Base-by-base conservation (phyloP, 2,888 invertebrate species). In the Helobdella robusta region DNA sequence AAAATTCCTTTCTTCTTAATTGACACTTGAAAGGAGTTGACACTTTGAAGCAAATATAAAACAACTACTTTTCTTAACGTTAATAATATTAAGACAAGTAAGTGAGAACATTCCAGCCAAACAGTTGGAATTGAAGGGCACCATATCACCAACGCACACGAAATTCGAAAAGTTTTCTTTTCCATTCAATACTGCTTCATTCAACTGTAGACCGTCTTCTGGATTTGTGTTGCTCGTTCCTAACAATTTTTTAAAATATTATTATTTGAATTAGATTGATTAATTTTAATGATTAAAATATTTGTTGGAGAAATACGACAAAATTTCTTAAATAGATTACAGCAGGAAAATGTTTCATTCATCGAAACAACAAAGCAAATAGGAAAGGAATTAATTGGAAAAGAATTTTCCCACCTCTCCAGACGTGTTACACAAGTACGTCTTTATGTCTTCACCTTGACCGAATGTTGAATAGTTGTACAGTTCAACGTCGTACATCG, bases 211-310 rank as follows among this genome's bases (percentile, higher is more conserved):
- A 78, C 73, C 23, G 82, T 82, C 72, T 78, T 81, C 75, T 82
- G 82, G 70, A 78, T 78, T 76, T 82, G 81, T 20, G 80, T 81
- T 66, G 82, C 82, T 65, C 80, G 77, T 68, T 82, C 82, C 76
- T 79, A 73, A 18, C 36, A 59, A 34, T 6, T 20, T n/a, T 6
- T 6, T 50, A 50, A 50, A 50, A 6, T n/a, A 50, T 15, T 11
- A 40, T 40, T 40, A 11, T 40, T 11, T 40, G 15, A 40, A 40
- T n/a, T n/a, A 40, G 15, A 40, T 11, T 40, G 15, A 40, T 11
- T 40, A 11, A 40, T 40, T 40, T 40, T 40, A 11, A 11, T 15
- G 15, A 40, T n/a, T 23, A 50, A 5, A 8, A 40, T 15, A 40
- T 15, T 15, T n/a, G n/a, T n/a, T 15, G 11, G 44, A 40, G n/a